Base-by-base conservation (phyloP, 2,888 invertebrate genomes). In the Sinodicranocentrus sp. region DNA sequence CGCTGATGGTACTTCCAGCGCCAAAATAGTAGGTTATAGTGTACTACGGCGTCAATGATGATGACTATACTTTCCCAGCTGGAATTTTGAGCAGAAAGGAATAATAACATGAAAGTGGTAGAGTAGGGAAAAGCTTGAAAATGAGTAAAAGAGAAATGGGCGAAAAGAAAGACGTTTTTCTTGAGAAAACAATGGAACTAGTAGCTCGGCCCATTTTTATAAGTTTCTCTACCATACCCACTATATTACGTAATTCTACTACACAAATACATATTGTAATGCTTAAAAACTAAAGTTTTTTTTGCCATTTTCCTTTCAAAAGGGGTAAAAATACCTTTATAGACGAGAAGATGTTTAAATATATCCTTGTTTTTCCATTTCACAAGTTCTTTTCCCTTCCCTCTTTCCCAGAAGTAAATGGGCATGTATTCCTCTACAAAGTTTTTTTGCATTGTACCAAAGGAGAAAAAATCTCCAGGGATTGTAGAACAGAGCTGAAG, bases 141-240 rank as follows among this genome's bases (percentile, higher is more conserved):
- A 54, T 52, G 48, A 67, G 43, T 23, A 67, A 67, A 68, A 77
- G 68, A 68, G 17, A 77, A 68, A 57, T 76, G 67, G 76, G 25
- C n/a, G 63, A 67, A 28, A 33, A 39, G 19, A 26, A 17, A n/a
- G 52, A 68, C 63, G 68, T 68, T 68, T 67, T 59, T 33, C 67
- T 68, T 65, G 68, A 23, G 68, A 77, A 77, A 68, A 77, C 77
- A 77, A 77, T 77, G 59, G 59, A 44, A 59, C 17, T 68, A 67
- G 19, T 68, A 57, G 65, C 39, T 67, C 57, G 19, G 15, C 23
- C 33, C 21, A 28, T 63, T 48, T 33, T 33, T 6, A 33, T 33
- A 33, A 3, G 10, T 10, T 33, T 6, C 10, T 33, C 33, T 33
- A 6, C 10, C 33, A 33, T 10, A 33, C n/a, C n/a, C n/a, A n/a